phyloP scores from a whole-genome alignment of 2,113 vertebrate species.

The Hypocryptadius cinnamomeus region DNA sequence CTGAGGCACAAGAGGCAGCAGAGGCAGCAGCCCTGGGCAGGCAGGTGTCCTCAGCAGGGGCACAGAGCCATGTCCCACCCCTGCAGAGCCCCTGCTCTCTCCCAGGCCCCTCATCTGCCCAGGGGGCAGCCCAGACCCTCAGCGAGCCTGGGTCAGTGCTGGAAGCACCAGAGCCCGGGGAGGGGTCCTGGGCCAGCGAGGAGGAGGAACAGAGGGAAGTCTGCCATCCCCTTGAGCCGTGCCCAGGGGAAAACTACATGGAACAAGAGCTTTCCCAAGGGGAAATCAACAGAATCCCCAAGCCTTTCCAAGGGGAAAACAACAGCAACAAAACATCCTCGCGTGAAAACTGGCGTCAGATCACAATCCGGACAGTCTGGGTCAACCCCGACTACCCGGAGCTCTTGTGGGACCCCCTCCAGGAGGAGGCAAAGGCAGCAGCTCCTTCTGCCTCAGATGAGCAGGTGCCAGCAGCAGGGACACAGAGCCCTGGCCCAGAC shows the following conservation, averaged over 20 bases:
- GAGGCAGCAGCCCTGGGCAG: rapidly evolving
- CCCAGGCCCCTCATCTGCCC: neutral
- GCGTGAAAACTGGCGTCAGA: neutral
- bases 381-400: neutral
- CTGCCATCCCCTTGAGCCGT: no score
- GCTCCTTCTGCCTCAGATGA: neutral
- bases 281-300: neutral
- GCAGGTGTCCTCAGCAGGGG: neutral
- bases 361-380: neutral
- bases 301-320: neutral
- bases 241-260: neutral
- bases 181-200: no score
- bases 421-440: neutral
- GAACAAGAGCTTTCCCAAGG: neutral
- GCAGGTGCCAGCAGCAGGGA: neutral
- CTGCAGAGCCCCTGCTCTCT: neutral
- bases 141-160: rapidly evolving
- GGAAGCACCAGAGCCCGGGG: neutral
- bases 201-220: neutral
- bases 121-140: neutral
- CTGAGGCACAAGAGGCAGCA: neutral
- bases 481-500: neutral
- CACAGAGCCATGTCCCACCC: neutral
- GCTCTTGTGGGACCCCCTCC: neutral
- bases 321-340: rapidly evolving